phyloP scores from a whole-genome alignment of 1,140 invertebrate species.

The Drepana arcuata region DNA sequence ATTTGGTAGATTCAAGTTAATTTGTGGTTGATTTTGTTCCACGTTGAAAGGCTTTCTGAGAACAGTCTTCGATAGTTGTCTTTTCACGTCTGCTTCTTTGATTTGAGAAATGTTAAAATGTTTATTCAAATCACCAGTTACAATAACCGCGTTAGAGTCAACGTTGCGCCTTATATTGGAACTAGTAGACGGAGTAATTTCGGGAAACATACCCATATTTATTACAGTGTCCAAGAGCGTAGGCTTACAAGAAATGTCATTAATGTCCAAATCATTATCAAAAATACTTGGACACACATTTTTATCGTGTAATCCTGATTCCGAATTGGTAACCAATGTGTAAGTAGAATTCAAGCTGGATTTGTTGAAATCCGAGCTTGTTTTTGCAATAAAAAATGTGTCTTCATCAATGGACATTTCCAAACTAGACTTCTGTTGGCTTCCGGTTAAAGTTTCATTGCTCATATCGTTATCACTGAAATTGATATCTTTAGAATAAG shows the following conservation, averaged over 20 bases:
- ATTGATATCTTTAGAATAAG: too few species aligned
- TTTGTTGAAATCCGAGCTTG: constrained; percentile 24
- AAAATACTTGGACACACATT: too few species aligned
- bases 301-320: too few species aligned
- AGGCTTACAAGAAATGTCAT: too few species aligned
- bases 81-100: constrained; percentile 12
- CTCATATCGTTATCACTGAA: neutral
- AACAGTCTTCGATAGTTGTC: constrained; percentile 20
- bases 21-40: constrained; percentile 6
- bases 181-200: constrained; percentile 15
- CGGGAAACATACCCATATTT: constrained; percentile 17
- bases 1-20: constrained; percentile 24
- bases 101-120: too few species aligned
- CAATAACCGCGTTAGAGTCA: constrained; percentile 5
- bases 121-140: too few species aligned
- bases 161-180: neutral
- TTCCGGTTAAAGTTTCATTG: constrained; percentile 2
- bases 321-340: constrained; percentile 8
- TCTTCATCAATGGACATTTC: constrained; percentile 8
- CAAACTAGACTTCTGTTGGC: constrained; percentile 1
- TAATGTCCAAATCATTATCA: too few species aligned
- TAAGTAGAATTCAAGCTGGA: constrained; percentile 11
- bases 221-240: constrained; percentile 21
- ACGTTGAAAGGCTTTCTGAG: constrained; percentile 19
- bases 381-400: constrained; percentile 20